A percentile compares a stretch with the other conserved stretches of the same genome.
These are phyloP conservation scores for Numida meleagris DNA, from an alignment of 2,113 vertebrate genomes.

Conservation along the genomic window DNA sequence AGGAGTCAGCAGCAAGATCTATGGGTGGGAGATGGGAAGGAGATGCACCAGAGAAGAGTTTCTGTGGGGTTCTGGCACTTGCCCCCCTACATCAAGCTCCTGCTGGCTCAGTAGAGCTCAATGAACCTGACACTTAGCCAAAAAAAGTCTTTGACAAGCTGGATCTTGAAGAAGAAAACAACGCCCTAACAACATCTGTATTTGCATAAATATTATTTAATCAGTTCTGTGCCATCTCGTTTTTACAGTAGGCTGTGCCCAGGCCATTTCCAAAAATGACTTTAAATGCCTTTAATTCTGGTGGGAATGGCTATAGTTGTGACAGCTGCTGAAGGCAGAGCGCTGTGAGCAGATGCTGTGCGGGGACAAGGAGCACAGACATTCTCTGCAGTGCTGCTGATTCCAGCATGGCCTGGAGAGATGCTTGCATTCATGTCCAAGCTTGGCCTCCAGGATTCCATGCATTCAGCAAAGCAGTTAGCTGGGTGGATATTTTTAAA, in stretches of 20 bases:
- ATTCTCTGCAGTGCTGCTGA: background rate
- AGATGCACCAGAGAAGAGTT: background rate
- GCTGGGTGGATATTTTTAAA: background rate
- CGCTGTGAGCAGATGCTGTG: background rate
- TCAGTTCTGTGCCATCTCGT: conserved; percentile 61
- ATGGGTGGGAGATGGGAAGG: background rate
- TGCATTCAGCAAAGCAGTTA: background rate
- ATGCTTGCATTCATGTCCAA: background rate
- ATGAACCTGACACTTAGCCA: background rate
- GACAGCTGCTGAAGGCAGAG: conserved; percentile 40
- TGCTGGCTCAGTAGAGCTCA: conserved; percentile 26
- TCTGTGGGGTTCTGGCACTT: conserved; percentile 14
- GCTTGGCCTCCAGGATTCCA: fast-evolving
- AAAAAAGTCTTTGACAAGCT: conserved; percentile 37
- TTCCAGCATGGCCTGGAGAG: fast-evolving
- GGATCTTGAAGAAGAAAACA: conserved; percentile 55
- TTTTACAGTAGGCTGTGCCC: conserved; percentile 46
- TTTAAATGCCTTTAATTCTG: conserved; percentile 41
- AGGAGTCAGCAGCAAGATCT: background rate
- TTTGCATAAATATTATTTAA: conserved; percentile 60
- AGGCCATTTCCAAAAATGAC: conserved; percentile 53
- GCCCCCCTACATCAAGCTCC: background rate
- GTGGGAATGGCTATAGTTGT: conserved; percentile 22
- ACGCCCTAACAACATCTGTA: conserved; percentile 25
- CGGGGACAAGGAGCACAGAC: background rate